phyloP scores from a whole-genome alignment of 2,888 invertebrate genomes.

The Brachypalpus laphriformis region DNA sequence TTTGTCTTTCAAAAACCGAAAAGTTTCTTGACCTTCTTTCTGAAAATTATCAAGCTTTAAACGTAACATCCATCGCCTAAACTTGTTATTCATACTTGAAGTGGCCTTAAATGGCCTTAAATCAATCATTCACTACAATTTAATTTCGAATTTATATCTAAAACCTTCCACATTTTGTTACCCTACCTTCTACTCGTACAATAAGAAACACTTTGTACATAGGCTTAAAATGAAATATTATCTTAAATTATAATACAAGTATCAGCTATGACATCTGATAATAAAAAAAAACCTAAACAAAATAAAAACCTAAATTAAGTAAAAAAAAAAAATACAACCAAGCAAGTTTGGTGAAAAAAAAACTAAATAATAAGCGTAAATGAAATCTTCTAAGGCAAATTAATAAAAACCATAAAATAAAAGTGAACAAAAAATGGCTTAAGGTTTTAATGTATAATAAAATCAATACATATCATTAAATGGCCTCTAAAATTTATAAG shows the following conservation, averaged over 20 bases:
- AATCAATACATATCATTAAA: conserved; percentile 82
- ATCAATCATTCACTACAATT: neutral
- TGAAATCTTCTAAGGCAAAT: conserved; percentile 71
- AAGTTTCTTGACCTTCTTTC: no score
- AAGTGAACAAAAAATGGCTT: conserved; percentile 22
- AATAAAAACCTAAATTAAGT: conserved; percentile 71
- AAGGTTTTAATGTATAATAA: conserved; percentile 80
- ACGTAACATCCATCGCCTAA: no score
- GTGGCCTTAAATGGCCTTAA: no score
- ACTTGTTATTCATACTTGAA: no score
- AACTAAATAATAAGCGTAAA: conserved; percentile 32
- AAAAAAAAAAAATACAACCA: conserved; percentile 47
- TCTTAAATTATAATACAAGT: conserved; percentile 75
- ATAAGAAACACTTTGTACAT: conserved; percentile 43
- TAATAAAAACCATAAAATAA: conserved; percentile 24
- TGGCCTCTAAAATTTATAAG: conserved; percentile 81
- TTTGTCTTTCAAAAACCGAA: no score
- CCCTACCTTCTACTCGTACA: conserved; percentile 13
- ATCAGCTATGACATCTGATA: conserved; percentile 83
- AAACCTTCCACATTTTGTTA: neutral
- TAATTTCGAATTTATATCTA: neutral
- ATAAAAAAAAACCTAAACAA: conserved; percentile 77
- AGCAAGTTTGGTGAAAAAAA: conserved; percentile 77
- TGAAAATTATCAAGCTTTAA: no score
- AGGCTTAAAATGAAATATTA: conserved; percentile 56